These are phyloP conservation scores for Piezodorus guildinii DNA, from an alignment of 1,140 invertebrate genomes.

Conservation along the genomic window DNA sequence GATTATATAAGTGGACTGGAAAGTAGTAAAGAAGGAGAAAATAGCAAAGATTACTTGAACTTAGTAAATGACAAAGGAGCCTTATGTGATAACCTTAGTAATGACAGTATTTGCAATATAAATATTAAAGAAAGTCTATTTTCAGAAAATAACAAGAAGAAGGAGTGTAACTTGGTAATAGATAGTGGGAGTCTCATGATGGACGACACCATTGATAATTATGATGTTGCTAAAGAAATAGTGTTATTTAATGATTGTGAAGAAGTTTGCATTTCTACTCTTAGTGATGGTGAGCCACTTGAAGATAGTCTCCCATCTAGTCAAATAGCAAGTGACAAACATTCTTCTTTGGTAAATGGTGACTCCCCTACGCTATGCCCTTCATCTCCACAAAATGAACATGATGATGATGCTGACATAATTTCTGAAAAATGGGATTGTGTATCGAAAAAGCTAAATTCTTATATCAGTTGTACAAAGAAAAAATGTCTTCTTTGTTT, in stretches of 20 bases:
- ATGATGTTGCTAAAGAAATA: slow-evolving; percentile 7
- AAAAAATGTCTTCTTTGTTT: slow-evolving; percentile 14
- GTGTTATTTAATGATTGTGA: slow-evolving; percentile 4
- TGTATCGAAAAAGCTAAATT: background rate
- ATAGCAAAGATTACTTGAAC: background rate
- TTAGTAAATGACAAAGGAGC: background rate
- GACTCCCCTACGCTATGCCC: background rate
- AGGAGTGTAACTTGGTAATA: too few relatives aligned
- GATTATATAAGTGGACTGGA: background rate
- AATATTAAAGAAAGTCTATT: too few relatives aligned
- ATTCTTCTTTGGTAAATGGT: background rate
- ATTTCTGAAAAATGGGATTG: background rate
- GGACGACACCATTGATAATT: background rate
- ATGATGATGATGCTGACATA: slow-evolving; percentile 1
- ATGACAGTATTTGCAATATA: background rate
- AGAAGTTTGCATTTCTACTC: background rate
- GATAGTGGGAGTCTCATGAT: too few relatives aligned
- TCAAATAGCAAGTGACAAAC: background rate
- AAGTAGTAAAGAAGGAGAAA: background rate
- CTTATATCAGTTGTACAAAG: background rate
- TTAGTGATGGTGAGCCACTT: background rate
- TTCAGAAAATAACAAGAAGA: too few relatives aligned
- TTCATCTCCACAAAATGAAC: background rate
- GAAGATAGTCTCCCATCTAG: background rate
- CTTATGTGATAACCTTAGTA: background rate